phyloP scores from a whole-genome alignment of 1,140 invertebrate species.

The Vanessa atalanta region DNA sequence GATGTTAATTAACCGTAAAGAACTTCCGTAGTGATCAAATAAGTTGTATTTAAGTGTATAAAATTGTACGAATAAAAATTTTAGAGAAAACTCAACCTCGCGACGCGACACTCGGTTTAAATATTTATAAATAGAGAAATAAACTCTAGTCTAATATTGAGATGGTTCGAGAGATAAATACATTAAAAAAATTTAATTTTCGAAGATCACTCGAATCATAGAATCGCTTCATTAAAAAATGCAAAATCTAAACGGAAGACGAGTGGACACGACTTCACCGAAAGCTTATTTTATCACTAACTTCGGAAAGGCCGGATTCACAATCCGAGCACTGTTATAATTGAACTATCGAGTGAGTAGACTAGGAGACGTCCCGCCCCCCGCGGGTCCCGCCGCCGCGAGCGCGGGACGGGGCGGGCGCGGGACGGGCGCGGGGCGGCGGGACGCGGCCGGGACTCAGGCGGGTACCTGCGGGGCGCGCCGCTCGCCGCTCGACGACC shows the following conservation, averaged over 20 bases:
- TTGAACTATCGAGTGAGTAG: no score
- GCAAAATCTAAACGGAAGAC: background rate
- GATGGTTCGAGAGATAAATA: no score
- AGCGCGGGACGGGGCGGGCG: background rate
- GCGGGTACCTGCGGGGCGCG: slow-evolving; percentile 31
- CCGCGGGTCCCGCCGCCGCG: no score
- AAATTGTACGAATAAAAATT: background rate
- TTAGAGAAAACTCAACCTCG: background rate
- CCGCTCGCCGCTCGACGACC: slow-evolving; percentile 20
- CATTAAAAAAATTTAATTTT: no score
- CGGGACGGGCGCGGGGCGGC: background rate
- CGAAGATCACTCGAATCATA: no score
- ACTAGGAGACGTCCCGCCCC: no score
- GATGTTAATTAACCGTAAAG: background rate
- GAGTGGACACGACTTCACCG: background rate
- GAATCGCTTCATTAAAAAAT: background rate
- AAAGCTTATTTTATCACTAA: slow-evolving; percentile 5
- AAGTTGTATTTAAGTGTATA: background rate
- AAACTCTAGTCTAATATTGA: no score
- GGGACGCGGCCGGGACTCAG: slow-evolving; percentile 23
- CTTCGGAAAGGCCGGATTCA: background rate
- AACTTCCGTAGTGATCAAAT: slow-evolving; percentile 1
- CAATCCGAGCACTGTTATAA: no score
- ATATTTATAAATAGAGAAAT: no score
- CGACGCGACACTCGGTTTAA: background rate